phyloP scores from a whole-genome alignment of 2,888 invertebrate genomes.

The Xylota sylvarum region DNA sequence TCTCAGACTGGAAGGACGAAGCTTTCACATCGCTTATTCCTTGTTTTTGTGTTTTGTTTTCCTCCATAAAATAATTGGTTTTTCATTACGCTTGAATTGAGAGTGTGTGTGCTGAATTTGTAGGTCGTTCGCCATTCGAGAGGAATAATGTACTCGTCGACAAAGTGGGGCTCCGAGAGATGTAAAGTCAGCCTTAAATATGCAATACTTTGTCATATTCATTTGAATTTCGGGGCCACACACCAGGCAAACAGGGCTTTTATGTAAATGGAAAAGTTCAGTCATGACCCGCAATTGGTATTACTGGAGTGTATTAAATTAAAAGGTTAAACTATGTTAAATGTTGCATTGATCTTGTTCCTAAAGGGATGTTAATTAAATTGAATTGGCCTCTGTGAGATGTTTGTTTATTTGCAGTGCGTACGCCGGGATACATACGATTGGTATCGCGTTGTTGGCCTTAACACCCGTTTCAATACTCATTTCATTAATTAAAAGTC shows the following conservation, averaged over 20 bases:
- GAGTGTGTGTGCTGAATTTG: slow-evolving; percentile 49
- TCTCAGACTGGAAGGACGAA: slow-evolving; percentile 65
- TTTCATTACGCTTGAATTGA: slow-evolving; percentile 64
- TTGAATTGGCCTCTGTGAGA: not conserved
- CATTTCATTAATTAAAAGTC: too few relatives aligned
- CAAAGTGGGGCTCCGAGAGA: slow-evolving; percentile 12
- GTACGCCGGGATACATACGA: too few relatives aligned
- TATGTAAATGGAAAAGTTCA: slow-evolving; percentile 15
- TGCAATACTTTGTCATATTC: slow-evolving; percentile 32
- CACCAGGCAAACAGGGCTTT: slow-evolving; percentile 8
- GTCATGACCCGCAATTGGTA: not conserved
- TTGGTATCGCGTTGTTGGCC: too few relatives aligned
- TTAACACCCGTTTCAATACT: too few relatives aligned
- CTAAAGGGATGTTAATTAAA: not conserved
- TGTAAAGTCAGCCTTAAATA: slow-evolving; percentile 48
- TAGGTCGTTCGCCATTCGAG: slow-evolving; percentile 38
- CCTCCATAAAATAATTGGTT: slow-evolving; percentile 63
- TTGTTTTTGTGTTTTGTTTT: slow-evolving; percentile 68
- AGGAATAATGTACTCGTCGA: slow-evolving; percentile 45
- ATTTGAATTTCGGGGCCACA: slow-evolving; percentile 32
- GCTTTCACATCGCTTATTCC: slow-evolving; percentile 56
- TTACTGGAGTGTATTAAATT: not conserved
- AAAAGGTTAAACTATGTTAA: slow-evolving; percentile 5
- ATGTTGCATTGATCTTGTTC: not conserved
- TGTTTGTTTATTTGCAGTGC: not conserved